phyloP scores from a whole-genome alignment of 2,113 vertebrate genomes.

The Pedionomus torquatus region DNA sequence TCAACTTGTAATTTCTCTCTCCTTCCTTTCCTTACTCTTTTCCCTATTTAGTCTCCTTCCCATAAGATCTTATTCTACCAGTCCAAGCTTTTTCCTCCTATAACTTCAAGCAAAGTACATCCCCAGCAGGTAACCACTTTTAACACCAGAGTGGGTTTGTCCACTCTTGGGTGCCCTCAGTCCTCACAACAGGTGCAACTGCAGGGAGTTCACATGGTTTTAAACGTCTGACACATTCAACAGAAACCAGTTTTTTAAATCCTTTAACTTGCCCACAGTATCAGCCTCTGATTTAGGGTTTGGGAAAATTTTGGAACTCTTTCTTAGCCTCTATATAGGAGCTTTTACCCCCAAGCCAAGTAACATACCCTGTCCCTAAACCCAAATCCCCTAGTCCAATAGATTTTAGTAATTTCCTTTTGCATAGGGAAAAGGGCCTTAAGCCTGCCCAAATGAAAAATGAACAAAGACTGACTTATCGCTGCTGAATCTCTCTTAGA shows the following conservation, averaged over 20 bases:
- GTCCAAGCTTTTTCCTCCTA: not conserved
- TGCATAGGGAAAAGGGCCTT: not conserved
- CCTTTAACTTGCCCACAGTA: not conserved
- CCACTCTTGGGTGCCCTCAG: not conserved
- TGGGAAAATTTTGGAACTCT: not conserved
- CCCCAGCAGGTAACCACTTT: not conserved
- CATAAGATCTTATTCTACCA: not conserved
- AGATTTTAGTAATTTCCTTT: not conserved
- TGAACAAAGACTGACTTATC: not conserved
- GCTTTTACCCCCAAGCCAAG: not conserved
- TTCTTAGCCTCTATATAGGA: not conserved
- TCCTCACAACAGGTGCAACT: not conserved
- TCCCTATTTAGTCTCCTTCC: not conserved
- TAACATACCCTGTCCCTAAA: not conserved
- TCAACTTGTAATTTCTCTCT: not conserved
- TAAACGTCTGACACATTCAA: not conserved
- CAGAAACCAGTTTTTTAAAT: not conserved
- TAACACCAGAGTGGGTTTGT: accelerated
- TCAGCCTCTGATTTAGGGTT: not conserved
- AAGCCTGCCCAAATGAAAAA: not conserved
- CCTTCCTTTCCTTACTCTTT: not conserved
- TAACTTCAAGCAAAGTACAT: not conserved
- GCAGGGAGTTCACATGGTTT: not conserved
- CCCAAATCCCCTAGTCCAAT: not conserved
- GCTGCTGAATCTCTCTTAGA: not conserved